phyloP scores from a whole-genome alignment of 2,113 vertebrate genomes.

The Microtus pennsylvanicus region DNA sequence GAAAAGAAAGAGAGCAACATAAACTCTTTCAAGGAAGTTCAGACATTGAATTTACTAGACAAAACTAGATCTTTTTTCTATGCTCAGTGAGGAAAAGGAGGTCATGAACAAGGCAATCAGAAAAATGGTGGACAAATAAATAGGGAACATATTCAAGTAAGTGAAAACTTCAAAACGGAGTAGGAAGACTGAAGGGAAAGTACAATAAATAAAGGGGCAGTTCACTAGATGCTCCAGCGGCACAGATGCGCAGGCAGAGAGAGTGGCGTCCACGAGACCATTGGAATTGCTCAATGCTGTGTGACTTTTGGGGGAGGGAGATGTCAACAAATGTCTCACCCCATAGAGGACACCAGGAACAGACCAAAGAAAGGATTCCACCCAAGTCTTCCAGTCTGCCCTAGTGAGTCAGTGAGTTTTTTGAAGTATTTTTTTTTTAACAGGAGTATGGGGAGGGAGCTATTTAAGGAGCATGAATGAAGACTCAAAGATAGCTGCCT shows the following conservation, averaged over 20 bases:
- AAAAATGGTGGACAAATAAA: not conserved
- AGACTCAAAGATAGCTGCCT: not conserved
- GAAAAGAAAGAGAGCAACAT: not conserved
- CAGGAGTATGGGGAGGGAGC: not conserved
- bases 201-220: not conserved
- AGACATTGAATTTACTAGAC: not conserved
- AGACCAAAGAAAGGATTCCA: not conserved
- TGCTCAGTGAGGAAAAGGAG: conserved; percentile 1
- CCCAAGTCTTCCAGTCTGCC: not conserved
- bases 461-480: not conserved
- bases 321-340: not conserved
- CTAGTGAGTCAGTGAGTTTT: not conserved
- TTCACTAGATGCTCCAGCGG: not conserved
- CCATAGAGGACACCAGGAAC: not conserved
- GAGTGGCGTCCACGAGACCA: not conserved
- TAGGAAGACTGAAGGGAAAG: not conserved
- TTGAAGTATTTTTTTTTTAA: not conserved
- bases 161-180: not conserved
- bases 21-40: not conserved
- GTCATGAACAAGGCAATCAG: not conserved
- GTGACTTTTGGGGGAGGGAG: not conserved
- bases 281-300: not conserved
- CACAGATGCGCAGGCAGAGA: not conserved
- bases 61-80: not conserved
- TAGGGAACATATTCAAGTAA: not conserved